Evolutionary conservation across 2,888 invertebrate species (phyloP).

Genomic region (Vesta saturnalis): DNA sequence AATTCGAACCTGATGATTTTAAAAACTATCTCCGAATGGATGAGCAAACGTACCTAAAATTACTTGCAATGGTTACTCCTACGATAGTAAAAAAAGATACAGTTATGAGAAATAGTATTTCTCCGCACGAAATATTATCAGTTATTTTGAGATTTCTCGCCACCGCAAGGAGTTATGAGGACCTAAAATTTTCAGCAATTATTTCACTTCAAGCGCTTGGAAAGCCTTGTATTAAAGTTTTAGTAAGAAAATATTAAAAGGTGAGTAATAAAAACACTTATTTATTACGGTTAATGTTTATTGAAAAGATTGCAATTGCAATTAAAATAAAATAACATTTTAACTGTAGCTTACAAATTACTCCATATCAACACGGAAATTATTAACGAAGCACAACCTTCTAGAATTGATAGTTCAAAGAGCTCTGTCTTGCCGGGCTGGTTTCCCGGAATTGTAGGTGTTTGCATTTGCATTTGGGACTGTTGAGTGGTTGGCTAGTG

Average conservation of each 20-base stretch:
- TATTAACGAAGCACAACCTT: constrained; percentile 8
- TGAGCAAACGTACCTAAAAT: constrained; percentile 6
- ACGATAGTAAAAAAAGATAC: constrained; percentile 43
- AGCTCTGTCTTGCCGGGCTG: not conserved
- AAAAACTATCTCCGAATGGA: constrained; percentile 15
- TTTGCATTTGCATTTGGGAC: constrained; percentile 6
- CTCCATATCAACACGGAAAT: constrained; percentile 1
- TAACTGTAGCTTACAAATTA: constrained; percentile 8
- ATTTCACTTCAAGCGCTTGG: constrained; percentile 48
- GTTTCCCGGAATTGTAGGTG: constrained; percentile 12
- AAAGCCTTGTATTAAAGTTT: too few species aligned
- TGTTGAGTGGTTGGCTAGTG: constrained; percentile 4
- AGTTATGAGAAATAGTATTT: constrained; percentile 48
- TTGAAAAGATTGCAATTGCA: constrained; percentile 10
- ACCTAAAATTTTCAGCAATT: constrained; percentile 47
- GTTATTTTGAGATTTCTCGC: constrained; percentile 48
- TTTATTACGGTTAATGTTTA: not conserved
- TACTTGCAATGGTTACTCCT: constrained; percentile 10
- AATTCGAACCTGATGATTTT: constrained; percentile 19
- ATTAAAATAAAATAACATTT: constrained; percentile 4
- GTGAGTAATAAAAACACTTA: constrained; percentile 32
- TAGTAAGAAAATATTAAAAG: constrained; percentile 40
- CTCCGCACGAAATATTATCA: constrained; percentile 48
- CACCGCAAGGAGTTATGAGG: constrained; percentile 50
- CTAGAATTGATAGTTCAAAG: too few species aligned